Evolutionary conservation across 2,797 vertebrate genomes (phyloP).

Genomic region (Enteromius unitaeniatus): DNA sequence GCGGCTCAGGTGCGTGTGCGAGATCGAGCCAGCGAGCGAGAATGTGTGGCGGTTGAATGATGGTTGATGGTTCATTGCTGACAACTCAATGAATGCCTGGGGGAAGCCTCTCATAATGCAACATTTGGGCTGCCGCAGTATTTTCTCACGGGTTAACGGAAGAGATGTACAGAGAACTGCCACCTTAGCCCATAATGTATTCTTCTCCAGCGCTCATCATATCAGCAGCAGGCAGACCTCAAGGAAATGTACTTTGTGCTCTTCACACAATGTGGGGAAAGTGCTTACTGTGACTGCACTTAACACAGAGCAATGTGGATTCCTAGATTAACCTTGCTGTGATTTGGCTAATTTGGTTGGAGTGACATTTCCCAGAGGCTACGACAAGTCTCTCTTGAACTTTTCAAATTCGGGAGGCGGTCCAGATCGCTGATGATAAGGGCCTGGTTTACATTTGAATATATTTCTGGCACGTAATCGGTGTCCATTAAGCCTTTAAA

Average conservation of each 20-base stretch:
- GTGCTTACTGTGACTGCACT: constrained; percentile 79
- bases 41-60: constrained; percentile 44
- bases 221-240: constrained; percentile 81
- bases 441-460: constrained; percentile 33
- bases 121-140: constrained; percentile 71
- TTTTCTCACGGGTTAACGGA: constrained; percentile 77
- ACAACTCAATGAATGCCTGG: constrained; percentile 71
- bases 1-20: constrained; percentile 23
- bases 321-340: constrained; percentile 79
- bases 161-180: constrained; percentile 74
- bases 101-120: constrained; percentile 71
- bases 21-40: not conserved
- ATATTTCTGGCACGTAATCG: constrained; percentile 23
- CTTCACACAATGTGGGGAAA: constrained; percentile 77
- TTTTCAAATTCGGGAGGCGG: constrained; percentile 52
- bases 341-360: constrained; percentile 79
- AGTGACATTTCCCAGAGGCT: constrained; percentile 75
- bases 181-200: constrained; percentile 77
- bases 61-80: constrained; percentile 68
- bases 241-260: constrained; percentile 75
- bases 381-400: constrained; percentile 60
- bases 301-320: constrained; percentile 73
- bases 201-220: constrained; percentile 74
- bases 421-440: constrained; percentile 35
- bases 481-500: constrained; percentile 22